Base-by-base conservation (phyloP, 1,140 invertebrate species). In the Epicauta chinensis region DNA sequence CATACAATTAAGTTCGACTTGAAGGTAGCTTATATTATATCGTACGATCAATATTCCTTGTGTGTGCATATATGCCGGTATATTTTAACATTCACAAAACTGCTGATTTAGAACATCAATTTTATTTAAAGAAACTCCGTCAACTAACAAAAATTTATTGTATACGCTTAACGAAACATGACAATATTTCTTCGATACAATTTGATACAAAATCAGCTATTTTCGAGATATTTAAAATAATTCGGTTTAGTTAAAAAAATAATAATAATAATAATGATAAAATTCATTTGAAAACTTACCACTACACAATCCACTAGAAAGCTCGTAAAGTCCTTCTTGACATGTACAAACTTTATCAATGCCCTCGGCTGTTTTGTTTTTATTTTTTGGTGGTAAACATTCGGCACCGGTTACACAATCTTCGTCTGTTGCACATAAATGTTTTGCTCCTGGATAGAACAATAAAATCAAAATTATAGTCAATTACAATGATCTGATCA, bases 391-490 rank as follows among this genome's bases (percentile, higher is more conserved):
- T 12, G 30, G 29, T 30, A 47, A n/a, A 47, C 63, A 65, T 13
- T 52, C 44, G 2, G 63, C 63, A 12, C 53, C 53, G 14, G 58
- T 50, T 10, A 63, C 61, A 41, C 63, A 65, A 29, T 65, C 61
- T 7, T 58, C 59, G 31, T 58, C 51, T 32, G 51, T 55, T 13
- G 30, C 46, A 35, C 63, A 65, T 32, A 63, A 53, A 50, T 65
- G 63, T 16, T 58, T 61, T 29, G 61, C 53, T 29, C 56, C 63
- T 65, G 31, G 11, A 44, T 13, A 40, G 7, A 40, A 16, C 14
- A 40, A 16, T 12, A 13, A 40, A 40, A 40, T 15, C 36, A 51
- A 43, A 4, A 43, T 17, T 32, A 17, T 35, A 7, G n/a, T n/a
- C 23, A 23, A 23, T 23, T 7, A 23, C 23, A 23, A n/a, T n/a